Percentiles rank a stretch among this genome's conserved stretches.
Conservation (phyloP, 2,888 invertebrate genomes). For the Dermolepida albohirtum region DNA sequence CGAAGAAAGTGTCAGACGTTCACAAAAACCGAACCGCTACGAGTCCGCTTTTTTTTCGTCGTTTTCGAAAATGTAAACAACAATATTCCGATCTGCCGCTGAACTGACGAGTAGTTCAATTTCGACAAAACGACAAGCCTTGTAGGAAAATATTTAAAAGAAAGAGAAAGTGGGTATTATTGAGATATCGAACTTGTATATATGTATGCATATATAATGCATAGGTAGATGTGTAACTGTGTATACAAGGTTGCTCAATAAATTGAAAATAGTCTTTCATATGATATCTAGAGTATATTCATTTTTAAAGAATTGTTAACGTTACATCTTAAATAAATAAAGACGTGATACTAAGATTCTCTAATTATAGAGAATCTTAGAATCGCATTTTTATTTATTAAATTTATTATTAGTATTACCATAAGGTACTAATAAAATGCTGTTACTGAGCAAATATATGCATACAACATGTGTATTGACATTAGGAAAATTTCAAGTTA, state of each 20-base stretch:
- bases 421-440: too few species aligned
- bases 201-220: neutral
- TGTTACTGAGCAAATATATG: too few species aligned
- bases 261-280: too few species aligned
- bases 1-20: conserved; percentile 35
- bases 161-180: conserved; percentile 12
- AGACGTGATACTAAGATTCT: too few species aligned
- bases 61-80: conserved; percentile 35
- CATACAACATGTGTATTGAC: too few species aligned
- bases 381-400: too few species aligned
- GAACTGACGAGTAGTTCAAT: conserved; percentile 17
- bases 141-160: conserved; percentile 14
- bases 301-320: too few species aligned
- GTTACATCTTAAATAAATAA: neutral
- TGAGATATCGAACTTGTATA: conserved; percentile 6
- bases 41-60: conserved; percentile 22
- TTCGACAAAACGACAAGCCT: conserved; percentile 20
- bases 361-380: too few species aligned
- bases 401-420: too few species aligned
- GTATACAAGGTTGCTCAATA: too few species aligned
- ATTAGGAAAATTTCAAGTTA: too few species aligned
- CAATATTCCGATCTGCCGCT: neutral
- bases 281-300: too few species aligned
- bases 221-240: neutral
- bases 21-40: conserved; percentile 35